Conservation (phyloP, 2,888 invertebrate species). For the Euplagia quadripunctaria region DNA sequence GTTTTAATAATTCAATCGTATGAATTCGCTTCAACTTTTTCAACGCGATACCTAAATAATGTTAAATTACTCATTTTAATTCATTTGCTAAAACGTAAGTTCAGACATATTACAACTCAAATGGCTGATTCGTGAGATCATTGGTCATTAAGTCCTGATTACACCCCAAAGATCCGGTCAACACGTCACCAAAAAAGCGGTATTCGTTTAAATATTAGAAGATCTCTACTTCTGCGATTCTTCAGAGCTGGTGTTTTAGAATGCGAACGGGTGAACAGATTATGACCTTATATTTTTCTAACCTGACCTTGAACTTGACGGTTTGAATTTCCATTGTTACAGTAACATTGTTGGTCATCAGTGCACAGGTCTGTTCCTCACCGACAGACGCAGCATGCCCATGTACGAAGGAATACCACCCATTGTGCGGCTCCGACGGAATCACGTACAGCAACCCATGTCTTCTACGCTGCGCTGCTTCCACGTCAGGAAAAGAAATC, state of each 20-base stretch:
- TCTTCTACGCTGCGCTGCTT: slow-evolving; percentile 84
- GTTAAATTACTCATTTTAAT: too few species aligned
- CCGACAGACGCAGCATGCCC: slow-evolving; percentile 63
- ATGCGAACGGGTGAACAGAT: background rate
- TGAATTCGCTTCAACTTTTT: too few species aligned
- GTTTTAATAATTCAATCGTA: background rate
- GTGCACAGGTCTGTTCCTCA: slow-evolving; percentile 44
- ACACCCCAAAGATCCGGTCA: too few species aligned
- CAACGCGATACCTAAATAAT: too few species aligned
- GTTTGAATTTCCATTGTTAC: slow-evolving; percentile 24
- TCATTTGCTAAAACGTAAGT: too few species aligned
- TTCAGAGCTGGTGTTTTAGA: too few species aligned
- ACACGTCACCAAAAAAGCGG: too few species aligned
- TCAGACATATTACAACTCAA: too few species aligned
- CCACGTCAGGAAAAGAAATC: background rate
- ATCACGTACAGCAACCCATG: slow-evolving; percentile 90
- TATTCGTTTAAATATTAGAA: too few species aligned
- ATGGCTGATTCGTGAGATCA: too few species aligned
- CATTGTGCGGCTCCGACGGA: slow-evolving; percentile 92
- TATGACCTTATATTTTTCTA: background rate
- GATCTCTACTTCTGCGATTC: too few species aligned
- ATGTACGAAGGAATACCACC: slow-evolving; percentile 63
- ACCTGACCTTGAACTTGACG: background rate
- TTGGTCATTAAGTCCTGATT: too few species aligned
- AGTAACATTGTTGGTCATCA: slow-evolving; percentile 54